Conservation (phyloP, 2,888 invertebrate genomes). For the Atethmia centrago region DNA sequence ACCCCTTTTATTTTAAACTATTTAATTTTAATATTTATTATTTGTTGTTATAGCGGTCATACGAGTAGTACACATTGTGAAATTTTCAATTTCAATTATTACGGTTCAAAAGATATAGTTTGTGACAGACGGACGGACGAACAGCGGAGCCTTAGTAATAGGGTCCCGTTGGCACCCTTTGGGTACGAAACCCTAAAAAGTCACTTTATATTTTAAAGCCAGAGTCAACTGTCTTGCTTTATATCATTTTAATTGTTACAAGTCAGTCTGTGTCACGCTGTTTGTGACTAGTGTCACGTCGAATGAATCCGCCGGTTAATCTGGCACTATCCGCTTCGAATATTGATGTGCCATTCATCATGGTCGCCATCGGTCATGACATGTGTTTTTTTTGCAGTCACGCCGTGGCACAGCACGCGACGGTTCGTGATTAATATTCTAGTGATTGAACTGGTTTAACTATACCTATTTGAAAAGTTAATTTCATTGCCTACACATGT, state of each 20-base stretch:
- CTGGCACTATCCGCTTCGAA: constrained; percentile 78
- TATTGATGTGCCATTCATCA: constrained; percentile 84
- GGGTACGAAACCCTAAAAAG: constrained; percentile 9
- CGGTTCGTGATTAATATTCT: constrained; percentile 40
- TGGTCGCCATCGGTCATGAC: constrained; percentile 62
- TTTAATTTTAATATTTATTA: not conserved
- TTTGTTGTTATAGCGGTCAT: not conserved
- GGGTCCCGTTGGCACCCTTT: not conserved
- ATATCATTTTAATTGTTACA: constrained; percentile 65
- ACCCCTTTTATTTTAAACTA: too few species aligned
- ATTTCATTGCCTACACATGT: not conserved
- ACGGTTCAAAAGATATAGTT: not conserved
- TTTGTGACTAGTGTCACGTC: constrained; percentile 75
- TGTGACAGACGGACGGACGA: not conserved
- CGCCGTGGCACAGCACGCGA: constrained; percentile 37
- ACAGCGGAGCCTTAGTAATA: not conserved
- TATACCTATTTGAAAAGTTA: constrained; percentile 21
- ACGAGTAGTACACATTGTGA: not conserved
- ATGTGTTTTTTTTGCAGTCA: constrained; percentile 52
- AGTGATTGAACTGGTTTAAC: constrained; percentile 15
- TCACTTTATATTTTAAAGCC: constrained; percentile 45
- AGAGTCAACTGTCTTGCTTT: constrained; percentile 47
- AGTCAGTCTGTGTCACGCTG: constrained; percentile 43
- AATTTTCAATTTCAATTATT: not conserved
- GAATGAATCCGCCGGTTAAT: constrained; percentile 72